Conservation (phyloP, 1,140 invertebrate genomes). For the Diploscapter pachys region DNA sequence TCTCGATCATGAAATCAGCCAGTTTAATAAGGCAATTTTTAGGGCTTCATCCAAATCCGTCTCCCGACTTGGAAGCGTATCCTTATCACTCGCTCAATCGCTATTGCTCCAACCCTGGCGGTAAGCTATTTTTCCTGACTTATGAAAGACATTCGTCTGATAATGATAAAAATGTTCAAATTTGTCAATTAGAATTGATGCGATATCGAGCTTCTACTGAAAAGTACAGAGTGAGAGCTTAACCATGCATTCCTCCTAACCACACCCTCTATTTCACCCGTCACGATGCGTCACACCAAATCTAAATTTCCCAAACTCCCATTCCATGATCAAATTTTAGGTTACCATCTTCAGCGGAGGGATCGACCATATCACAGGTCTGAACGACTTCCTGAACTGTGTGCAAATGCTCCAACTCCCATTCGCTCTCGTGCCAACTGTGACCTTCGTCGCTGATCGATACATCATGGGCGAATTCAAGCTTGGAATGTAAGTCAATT, state of each 20-base stretch:
- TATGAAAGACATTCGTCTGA: no score
- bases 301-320: conserved; percentile 36
- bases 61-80: conserved; percentile 85
- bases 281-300: neutral
- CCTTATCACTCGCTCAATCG: conserved; percentile 68
- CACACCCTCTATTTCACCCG: no score
- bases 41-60: conserved; percentile 81
- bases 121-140: conserved; percentile 54
- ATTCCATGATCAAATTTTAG: conserved; percentile 81
- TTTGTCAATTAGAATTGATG: no score
- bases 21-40: conserved; percentile 36
- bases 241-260: no score
- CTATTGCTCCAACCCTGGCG: conserved; percentile 50
- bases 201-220: no score
- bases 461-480: conserved; percentile 77
- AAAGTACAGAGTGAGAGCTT: no score
- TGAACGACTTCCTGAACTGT: conserved; percentile 85
- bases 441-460: conserved; percentile 78
- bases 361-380: conserved; percentile 73
- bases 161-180: no score
- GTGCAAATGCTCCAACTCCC: conserved; percentile 56
- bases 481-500: conserved; percentile 62
- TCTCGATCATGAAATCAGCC: neutral
- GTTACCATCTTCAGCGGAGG: conserved; percentile 68
- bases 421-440: conserved; percentile 70